Conservation (phyloP, 2,113 vertebrate genomes). For the Sebastes schlegelii region DNA sequence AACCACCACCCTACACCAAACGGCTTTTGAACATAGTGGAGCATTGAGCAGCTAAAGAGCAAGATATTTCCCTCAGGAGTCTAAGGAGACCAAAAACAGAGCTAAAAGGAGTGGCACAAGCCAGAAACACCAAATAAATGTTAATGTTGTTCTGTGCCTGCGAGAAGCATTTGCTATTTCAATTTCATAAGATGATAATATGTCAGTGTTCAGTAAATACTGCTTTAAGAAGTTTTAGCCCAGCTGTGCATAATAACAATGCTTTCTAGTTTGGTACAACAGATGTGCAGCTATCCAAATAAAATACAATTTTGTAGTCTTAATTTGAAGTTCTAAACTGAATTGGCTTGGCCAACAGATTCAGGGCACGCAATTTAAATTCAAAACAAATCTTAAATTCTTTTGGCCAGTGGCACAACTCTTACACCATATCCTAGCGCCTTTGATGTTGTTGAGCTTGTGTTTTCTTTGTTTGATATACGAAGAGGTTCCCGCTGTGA, state of each 20-base stretch:
- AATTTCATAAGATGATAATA: background rate
- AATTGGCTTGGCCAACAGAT: background rate
- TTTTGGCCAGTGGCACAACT: constrained; percentile 14
- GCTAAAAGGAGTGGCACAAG: background rate
- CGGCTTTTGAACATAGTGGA: no score
- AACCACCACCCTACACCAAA: no score
- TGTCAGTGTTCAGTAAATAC: background rate
- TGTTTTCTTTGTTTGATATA: constrained; percentile 34
- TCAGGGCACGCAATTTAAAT: background rate
- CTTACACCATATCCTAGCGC: background rate
- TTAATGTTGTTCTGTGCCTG: background rate
- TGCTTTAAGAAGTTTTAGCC: background rate
- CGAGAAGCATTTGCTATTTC: background rate
- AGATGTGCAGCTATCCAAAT: background rate
- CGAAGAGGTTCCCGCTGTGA: background rate
- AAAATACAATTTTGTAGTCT: background rate
- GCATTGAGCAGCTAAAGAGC: background rate
- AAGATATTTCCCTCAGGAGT: background rate
- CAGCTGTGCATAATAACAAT: background rate
- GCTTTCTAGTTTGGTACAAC: background rate
- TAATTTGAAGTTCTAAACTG: background rate
- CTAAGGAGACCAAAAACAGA: background rate
- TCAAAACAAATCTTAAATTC: background rate
- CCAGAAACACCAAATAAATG: background rate
- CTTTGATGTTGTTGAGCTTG: constrained; percentile 19